Percentiles rank a stretch among this genome's conserved stretches.
These are phyloP conservation scores for Acanthopleura granulata DNA, from an alignment of 2,888 invertebrate species.

Conservation along the genomic window DNA sequence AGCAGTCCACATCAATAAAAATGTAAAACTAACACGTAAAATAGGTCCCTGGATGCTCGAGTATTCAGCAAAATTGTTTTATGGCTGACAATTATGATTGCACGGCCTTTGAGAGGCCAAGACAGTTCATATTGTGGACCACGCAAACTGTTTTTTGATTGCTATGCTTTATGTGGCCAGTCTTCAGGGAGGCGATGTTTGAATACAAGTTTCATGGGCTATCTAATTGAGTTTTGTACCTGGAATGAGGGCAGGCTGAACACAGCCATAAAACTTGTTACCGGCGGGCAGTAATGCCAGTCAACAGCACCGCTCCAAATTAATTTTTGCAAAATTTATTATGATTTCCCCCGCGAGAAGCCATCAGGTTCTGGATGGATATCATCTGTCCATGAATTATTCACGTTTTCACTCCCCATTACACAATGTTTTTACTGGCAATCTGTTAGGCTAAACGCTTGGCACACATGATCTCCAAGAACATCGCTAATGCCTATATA, in stretches of 20 bases:
- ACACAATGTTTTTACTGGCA: constrained; percentile 5
- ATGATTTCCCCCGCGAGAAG: not conserved
- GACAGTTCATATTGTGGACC: no score
- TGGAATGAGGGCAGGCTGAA: not conserved
- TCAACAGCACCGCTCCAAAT: not conserved
- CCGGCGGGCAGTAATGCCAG: not conserved
- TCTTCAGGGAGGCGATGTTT: not conserved
- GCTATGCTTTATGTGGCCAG: no score
- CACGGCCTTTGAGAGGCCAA: no score
- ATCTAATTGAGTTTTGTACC: constrained; percentile 3
- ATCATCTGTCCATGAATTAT: constrained; percentile 10
- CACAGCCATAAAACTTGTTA: not conserved
- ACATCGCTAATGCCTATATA: no score
- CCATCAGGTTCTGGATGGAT: not conserved
- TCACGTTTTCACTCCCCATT: constrained; percentile 2
- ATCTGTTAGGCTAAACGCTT: not conserved
- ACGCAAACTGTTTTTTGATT: no score
- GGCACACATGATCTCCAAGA: not conserved
- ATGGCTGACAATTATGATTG: no score
- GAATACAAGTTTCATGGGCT: not conserved
- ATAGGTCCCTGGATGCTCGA: no score
- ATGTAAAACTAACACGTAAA: no score
- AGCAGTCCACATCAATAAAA: no score
- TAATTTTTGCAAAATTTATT: constrained; percentile 17
- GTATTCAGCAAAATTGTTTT: no score